Base-by-base conservation (phyloP, 2,113 vertebrate genomes). In the Bettongia penicillata region DNA sequence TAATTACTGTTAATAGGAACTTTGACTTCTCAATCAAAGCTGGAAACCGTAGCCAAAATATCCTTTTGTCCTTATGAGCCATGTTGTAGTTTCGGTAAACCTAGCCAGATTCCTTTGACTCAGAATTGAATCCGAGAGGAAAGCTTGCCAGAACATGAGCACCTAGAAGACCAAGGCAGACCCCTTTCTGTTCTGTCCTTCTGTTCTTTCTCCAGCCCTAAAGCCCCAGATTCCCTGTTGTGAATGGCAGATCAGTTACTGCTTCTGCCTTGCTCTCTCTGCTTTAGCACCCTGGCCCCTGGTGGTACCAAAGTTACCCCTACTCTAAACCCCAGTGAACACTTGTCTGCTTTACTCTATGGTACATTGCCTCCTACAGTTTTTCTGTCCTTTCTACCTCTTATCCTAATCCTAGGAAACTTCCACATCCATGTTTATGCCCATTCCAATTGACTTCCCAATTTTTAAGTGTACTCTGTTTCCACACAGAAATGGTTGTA, bases 1-100 rank as follows among this genome's bases (percentile, higher is more conserved):
- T 98, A 98, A 98, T 98, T 98, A 98, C 97, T 97, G 94, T 97
- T 98, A 97, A 98, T 93, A 95, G 97, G 98, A 98, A 93, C 93
- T 98, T 97, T 92, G 97, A 98, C 96, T 97, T 94, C 97, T 97
- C 97, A 98, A 98, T 98, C 97, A 98, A 53, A 97, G 97, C 97
- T 98, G 97, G 97, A 98, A 97, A 96, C 50, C 55, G 43, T 98
- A 98, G 98, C 57, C 91, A 95, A 96, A 97, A 95, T 95, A 91
- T 53, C 68, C 94, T 93, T 97, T 96, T 98, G 93, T 97, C 96
- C 95, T 98, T 98, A 96, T 51, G 68, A 97, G 97, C 97, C 0
- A 0, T 97, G 95, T 98, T 98, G 95, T 98, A 98, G 97, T 98
- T 98, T 98, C 97, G 97, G 57, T 98, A 98, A 98, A 97, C 92